These are phyloP conservation scores for Nysson spinosus DNA, from an alignment of 2,888 invertebrate genomes.

Conservation along the genomic window DNA sequence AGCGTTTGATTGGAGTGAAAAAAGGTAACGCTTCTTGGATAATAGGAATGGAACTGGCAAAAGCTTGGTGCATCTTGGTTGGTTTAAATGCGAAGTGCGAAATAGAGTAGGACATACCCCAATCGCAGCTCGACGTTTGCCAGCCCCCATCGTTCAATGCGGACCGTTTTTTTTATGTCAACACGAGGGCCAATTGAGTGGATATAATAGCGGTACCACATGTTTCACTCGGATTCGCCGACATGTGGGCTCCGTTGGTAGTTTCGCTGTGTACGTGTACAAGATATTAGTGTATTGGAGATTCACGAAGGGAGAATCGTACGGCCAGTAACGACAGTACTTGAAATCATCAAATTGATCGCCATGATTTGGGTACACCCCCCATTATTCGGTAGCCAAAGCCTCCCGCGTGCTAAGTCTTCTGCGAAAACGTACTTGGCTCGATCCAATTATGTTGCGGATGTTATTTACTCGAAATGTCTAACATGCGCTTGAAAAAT, in stretches of 20 bases:
- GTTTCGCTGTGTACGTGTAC: slow-evolving; percentile 23
- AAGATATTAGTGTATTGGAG: slow-evolving; percentile 39
- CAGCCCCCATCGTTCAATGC: slow-evolving; percentile 44
- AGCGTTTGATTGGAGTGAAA: too few relatives aligned
- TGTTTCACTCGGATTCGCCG: slow-evolving; percentile 57
- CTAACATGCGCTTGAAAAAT: not conserved
- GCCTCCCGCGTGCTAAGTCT: slow-evolving; percentile 4
- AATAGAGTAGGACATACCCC: slow-evolving; percentile 26
- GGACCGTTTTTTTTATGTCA: slow-evolving; percentile 51
- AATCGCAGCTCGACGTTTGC: slow-evolving; percentile 38
- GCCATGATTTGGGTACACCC: slow-evolving; percentile 45
- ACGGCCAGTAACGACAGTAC: slow-evolving; percentile 37
- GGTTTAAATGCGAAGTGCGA: slow-evolving; percentile 18
- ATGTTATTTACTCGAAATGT: not conserved
- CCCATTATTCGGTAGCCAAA: slow-evolving; percentile 23
- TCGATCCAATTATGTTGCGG: slow-evolving; percentile 16
- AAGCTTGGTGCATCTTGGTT: too few relatives aligned
- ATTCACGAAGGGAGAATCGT: slow-evolving; percentile 43
- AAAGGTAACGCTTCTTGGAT: too few relatives aligned
- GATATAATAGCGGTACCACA: slow-evolving; percentile 56
- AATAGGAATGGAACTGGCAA: not conserved
- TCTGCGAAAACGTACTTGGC: slow-evolving; percentile 4
- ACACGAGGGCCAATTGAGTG: slow-evolving; percentile 60
- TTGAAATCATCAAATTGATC: slow-evolving; percentile 56
- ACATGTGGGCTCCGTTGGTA: slow-evolving; percentile 58